Evolutionary conservation across 1,140 invertebrate genomes (phyloP), one percentile per base, ranked within the genome.

Genomic region (Papilio polytes): DNA sequence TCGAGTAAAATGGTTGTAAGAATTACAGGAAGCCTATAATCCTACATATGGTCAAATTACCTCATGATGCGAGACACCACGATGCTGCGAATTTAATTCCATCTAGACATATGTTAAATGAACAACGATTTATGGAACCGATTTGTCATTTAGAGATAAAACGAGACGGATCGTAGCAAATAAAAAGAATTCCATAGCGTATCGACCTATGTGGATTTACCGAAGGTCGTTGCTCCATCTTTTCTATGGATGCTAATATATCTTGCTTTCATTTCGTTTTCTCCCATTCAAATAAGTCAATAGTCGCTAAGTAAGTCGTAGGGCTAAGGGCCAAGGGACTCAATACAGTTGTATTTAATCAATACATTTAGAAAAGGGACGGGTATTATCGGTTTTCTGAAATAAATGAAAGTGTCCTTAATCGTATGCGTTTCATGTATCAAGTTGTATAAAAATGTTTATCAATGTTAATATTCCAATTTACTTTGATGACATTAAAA

Each of bases 231-330:
- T 59, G 56, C n/a, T 22, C 59, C 22, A 63, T 63, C 59, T 63
- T 63, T 63, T 63, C 59, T 26, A 63, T 26, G 22, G 59, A 63
- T 63, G 12, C 59, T 63, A 63, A 26, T 63, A 63, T 63, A 63
- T 63, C 59, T 63, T 26, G 15, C 22, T 63, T 63, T 63, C 59
- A 26, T 26, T 26, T 63, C 22, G 22, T 63, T 41, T 63, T 63
- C 18, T 56, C 53, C 53, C 18, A 56, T 56, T 56, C 18, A 56
- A 63, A 12, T 63, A 63, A 13, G 10, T 26, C 12, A 26, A 63
- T 63, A 63, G 59, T 26, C 4, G 4, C 36, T 36, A 36, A 36
- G 36, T 36, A 36, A 36, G 36, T 36, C 36, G 22, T 13, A 18
- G 53, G 53, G 7, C 36, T 56, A 56, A 56, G 4, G 53, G 59